Evolutionary conservation across 2,797 vertebrate species (phyloP), one percentile per base, ranked within the genome.

Genomic region (Muscicapa striata): DNA sequence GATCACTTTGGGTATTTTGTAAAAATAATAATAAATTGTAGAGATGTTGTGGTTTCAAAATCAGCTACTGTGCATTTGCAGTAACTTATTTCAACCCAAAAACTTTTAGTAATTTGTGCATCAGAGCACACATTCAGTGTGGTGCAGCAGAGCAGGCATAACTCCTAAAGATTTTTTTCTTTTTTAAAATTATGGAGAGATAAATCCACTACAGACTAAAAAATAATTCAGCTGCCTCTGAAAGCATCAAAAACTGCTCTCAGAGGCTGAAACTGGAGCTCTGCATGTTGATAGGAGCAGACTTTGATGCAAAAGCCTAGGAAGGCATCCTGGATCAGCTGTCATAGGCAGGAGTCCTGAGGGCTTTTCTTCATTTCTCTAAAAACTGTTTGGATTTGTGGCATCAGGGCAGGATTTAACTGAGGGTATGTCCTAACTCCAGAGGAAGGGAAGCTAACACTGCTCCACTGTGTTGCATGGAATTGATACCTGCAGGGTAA

Each of bases 21-120:
- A 96, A 95, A 96, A 95, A 96, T 92, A 96, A 96, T 96, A 96
- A 97, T 96, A 97, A 97, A 97, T 97, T 83, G 93, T 96, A 97
- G 96, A 96, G 77, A 96, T 96, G 90, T 93, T 92, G 87, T 96
- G 94, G 91, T 97, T 96, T 95, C 93, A 97, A 97, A 96, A 97
- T 91, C 93, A 94, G 95, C 88, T 92, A 72, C 93, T 96, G 93
- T 96, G 84, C 95, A 89, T 94, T 93, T 90, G 85, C 97, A 96
- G 92, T 93, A 97, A 95, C 95, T 97, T 96, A 89, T 96, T 96
- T 97, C 96, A 93, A 92, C 62, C 73, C 70, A 41, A 87, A 76
- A 73, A 32, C 58, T 72, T 85, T 10, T 18, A 94, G 48, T 24
- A 49, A 21, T 64, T 73, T 21, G 41, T 77, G 30, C 43, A 17